Conservation (phyloP, 2,113 vertebrate genomes). For the Neolamprologus fasciatus region DNA sequence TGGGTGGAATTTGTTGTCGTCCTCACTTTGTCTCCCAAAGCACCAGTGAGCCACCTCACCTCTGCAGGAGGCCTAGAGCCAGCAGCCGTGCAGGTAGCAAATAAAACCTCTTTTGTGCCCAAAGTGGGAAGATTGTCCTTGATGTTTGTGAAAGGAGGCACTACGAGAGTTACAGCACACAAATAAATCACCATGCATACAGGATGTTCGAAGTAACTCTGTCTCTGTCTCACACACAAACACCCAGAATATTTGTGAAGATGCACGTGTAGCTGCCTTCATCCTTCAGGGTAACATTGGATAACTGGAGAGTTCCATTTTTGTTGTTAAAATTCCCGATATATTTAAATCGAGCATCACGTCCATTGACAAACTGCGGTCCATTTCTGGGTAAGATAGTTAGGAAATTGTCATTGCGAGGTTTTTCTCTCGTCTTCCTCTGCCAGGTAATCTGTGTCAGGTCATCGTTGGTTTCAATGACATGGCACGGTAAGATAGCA, state of each 20-base stretch:
- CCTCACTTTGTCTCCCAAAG: no score
- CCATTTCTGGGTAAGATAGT: rapidly evolving
- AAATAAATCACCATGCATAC: no score
- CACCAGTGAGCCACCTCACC: no score
- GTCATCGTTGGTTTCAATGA: background rate
- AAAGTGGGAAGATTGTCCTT: no score
- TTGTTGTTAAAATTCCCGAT: background rate
- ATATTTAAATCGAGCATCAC: background rate
- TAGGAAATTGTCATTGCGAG: background rate
- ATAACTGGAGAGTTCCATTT: background rate
- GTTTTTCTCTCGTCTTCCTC: background rate
- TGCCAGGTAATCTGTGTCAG: background rate
- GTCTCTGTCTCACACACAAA: background rate
- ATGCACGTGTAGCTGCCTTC: background rate
- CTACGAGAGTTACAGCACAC: no score
- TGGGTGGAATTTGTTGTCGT: no score
- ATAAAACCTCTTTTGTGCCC: no score
- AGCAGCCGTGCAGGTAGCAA: no score
- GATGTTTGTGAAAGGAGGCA: no score
- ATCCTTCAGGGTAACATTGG: background rate
- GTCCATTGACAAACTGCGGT: rapidly evolving
- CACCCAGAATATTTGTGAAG: background rate
- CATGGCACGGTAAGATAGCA: rapidly evolving
- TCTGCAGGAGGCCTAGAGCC: no score
- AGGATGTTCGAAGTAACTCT: background rate